Conservation (phyloP, 2,888 invertebrate genomes). For the Hyles lineata region DNA sequence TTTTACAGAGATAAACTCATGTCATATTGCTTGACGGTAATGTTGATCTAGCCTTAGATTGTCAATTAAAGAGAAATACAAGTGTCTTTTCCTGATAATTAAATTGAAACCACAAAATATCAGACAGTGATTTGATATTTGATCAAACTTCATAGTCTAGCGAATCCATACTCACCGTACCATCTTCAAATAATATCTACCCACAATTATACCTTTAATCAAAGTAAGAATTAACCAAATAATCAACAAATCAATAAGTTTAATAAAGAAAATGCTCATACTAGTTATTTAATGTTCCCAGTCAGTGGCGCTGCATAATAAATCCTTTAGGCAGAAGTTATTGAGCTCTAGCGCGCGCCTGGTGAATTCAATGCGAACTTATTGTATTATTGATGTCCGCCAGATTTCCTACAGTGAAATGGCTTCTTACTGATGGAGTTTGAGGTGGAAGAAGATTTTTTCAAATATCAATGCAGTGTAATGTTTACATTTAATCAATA, state of each 20-base stretch:
- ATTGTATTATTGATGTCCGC: constrained; percentile 51
- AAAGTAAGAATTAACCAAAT: neutral
- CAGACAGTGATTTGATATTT: no score
- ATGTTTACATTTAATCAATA: neutral
- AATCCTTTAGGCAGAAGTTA: constrained; percentile 46
- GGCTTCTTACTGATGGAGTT: neutral
- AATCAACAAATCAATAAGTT: neutral
- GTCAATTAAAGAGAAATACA: no score
- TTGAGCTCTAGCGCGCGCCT: constrained; percentile 37
- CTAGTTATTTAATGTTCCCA: constrained; percentile 41
- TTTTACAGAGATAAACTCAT: no score
- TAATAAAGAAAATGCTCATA: constrained; percentile 7
- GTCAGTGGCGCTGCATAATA: constrained; percentile 48
- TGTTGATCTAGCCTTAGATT: no score
- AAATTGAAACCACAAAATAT: no score
- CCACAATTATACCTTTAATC: no score
- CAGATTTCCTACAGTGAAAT: constrained; percentile 17
- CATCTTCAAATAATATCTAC: no score
- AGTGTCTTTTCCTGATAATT: no score
- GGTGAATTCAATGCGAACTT: constrained; percentile 39
- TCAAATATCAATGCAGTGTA: neutral
- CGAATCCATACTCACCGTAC: no score
- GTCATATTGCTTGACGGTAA: no score
- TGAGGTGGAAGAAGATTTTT: neutral
- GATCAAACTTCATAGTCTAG: no score